Base-by-base conservation (phyloP, 2,113 vertebrate genomes). In the Bambusicola thoracicus region DNA sequence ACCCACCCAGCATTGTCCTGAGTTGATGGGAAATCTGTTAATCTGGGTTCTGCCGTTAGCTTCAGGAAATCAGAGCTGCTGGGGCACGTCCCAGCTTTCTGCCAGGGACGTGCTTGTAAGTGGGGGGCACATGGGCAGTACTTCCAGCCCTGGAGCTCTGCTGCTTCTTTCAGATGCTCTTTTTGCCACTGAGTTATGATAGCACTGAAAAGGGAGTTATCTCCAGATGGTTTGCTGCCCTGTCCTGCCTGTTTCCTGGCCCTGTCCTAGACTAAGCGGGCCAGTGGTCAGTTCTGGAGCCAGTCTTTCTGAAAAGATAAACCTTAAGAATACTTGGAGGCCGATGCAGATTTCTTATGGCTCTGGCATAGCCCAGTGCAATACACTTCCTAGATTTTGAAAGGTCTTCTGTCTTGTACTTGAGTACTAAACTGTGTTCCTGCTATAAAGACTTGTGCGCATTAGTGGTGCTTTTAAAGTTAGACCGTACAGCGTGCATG, bases 71-170 rank as follows among this genome's bases (percentile, higher is more conserved):
- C 32, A 19, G 2, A 62, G 34, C 29, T 89, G 14, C 59, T 73
- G 43, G 41, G 77, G 34, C 63, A 66, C 9, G 22, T 15, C 2
- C 3, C 9, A 41, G 44, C 8, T 36, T 93, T 40, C 32, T 90
- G 43, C 24, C 55, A 53, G 58, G 14, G 30, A 65, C 11, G 8
- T 76, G 27, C 53, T 65, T 51, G 22, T 67, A 40, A 34, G 19
- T 16, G 32, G 40, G 43, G 19, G 34, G n/a, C 72, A 75, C 61
- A n/a, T 0, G 0, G 0, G 48, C 34, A 34, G 16, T 40, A n/a
- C 27, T 51, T 65, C 58, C 0, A 0, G 10, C 10, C 0, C 32
- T 44, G 41, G 13, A 0, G 3, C 9, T 2, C 22, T 51, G 53
- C 32, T 87, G 34, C 43, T 56, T 53, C 44, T 44, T 56, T 53